A percentile compares a stretch with the other conserved stretches of the same genome.
phyloP scores from a whole-genome alignment of 2,113 vertebrate genomes.

The Cheirogaleus medius region DNA sequence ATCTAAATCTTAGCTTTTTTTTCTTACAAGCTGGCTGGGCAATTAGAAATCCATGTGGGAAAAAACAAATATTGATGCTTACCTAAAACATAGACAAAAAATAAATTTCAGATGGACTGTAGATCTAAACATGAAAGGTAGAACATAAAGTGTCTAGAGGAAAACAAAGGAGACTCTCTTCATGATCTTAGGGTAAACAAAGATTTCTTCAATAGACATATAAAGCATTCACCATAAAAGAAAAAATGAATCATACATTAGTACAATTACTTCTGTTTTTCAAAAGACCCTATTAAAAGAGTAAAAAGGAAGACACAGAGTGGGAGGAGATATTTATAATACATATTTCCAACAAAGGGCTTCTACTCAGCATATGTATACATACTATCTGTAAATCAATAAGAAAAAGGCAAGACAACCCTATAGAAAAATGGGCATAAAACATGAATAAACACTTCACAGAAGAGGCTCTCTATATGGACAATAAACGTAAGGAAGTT shows the following conservation, averaged over 20 bases:
- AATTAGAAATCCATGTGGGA: neutral
- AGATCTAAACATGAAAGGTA: neutral
- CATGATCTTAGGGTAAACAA: neutral
- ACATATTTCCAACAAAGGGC: neutral
- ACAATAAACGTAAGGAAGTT: neutral
- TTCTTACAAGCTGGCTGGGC: neutral
- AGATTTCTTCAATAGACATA: neutral
- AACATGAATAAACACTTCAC: neutral
- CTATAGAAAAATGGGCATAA: neutral
- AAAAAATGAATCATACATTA: neutral
- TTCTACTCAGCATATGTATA: neutral
- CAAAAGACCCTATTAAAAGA: neutral
- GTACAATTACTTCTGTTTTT: neutral
- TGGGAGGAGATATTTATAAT: neutral
- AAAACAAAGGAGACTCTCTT: neutral
- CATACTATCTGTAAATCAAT: neutral
- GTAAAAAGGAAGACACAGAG: neutral
- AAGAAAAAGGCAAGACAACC: neutral
- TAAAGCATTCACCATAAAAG: neutral
- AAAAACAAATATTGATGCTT: neutral
- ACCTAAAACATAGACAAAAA: neutral
- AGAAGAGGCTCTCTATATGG: neutral
- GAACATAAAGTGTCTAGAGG: neutral
- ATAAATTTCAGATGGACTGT: neutral
- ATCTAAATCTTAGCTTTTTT: neutral